Percentiles rank a stretch among this genome's conserved stretches.
Conservation (phyloP, 1,140 invertebrate genomes). For the Gerris buenoi region DNA sequence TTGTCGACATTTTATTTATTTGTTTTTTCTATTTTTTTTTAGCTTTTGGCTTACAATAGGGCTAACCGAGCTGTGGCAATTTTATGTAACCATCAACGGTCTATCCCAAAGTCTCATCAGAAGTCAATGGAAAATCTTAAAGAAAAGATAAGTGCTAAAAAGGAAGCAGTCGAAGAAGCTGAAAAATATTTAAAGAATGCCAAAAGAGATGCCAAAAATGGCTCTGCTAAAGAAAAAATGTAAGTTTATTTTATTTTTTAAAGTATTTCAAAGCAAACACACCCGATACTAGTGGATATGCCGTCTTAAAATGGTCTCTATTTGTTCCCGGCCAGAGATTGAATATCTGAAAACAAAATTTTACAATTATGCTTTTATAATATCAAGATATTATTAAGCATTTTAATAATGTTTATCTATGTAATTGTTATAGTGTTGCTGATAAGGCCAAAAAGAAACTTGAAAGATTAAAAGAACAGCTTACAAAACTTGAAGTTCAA, state of each 20-base stretch:
- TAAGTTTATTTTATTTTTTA: constrained; percentile 29
- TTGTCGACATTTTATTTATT: no score
- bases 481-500: constrained; percentile 88
- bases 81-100: constrained; percentile 99
- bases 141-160: constrained; percentile 85
- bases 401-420: no score
- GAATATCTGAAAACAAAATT: no score
- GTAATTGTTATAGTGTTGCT: no score
- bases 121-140: constrained; percentile 98
- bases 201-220: constrained; percentile 62
- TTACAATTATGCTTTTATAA: no score
- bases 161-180: constrained; percentile 65
- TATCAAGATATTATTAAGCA: no score
- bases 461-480: constrained; percentile 73
- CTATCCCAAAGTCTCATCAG: constrained; percentile 84
- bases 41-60: constrained; percentile 86
- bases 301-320: no score
- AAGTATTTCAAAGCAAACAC: no score
- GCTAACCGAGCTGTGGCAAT: constrained; percentile 97
- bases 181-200: constrained; percentile 62
- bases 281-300: no score
- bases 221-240: constrained; percentile 62
- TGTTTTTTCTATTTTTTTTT: constrained; percentile 57
- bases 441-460: constrained; percentile 88
- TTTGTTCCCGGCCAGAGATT: no score